These are phyloP conservation scores for Cirrhinus molitorella DNA, from an alignment of 2,797 vertebrate genomes.

Conservation along the genomic window DNA sequence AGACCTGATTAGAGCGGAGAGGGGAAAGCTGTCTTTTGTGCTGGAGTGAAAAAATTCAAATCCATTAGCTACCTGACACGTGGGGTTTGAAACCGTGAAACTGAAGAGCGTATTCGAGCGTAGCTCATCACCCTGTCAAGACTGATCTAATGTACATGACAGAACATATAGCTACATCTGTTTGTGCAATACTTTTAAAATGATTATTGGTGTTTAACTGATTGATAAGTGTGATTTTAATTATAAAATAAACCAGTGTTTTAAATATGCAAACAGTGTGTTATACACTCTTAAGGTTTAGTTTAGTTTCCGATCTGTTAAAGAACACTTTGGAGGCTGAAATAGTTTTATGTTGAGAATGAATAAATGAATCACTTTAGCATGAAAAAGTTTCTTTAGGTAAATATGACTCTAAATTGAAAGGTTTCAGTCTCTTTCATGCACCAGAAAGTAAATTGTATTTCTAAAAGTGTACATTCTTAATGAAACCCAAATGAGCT, in stretches of 20 bases:
- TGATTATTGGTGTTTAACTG: neutral
- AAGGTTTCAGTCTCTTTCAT: neutral
- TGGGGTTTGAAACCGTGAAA: conserved; percentile 34
- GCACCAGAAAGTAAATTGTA: neutral
- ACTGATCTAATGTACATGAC: neutral
- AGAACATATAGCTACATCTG: neutral
- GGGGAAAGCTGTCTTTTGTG: conserved; percentile 50
- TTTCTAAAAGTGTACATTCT: neutral
- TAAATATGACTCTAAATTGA: neutral
- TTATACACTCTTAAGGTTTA: neutral
- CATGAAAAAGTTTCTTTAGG: neutral
- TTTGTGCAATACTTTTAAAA: neutral
- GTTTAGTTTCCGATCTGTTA: neutral
- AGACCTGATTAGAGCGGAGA: conserved; percentile 70
- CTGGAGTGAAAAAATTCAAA: conserved; percentile 53
- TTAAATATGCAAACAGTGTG: neutral
- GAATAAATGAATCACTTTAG: neutral
- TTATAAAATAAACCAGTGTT: neutral
- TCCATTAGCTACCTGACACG: conserved; percentile 52
- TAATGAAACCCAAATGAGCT: neutral
- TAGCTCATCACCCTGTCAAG: neutral
- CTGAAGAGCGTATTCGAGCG: neutral
- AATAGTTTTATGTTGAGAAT: neutral
- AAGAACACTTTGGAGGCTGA: neutral
- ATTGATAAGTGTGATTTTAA: conserved; percentile 5